phyloP scores from a whole-genome alignment of 2,888 invertebrate genomes.

The Blastobasis lacticolella region DNA sequence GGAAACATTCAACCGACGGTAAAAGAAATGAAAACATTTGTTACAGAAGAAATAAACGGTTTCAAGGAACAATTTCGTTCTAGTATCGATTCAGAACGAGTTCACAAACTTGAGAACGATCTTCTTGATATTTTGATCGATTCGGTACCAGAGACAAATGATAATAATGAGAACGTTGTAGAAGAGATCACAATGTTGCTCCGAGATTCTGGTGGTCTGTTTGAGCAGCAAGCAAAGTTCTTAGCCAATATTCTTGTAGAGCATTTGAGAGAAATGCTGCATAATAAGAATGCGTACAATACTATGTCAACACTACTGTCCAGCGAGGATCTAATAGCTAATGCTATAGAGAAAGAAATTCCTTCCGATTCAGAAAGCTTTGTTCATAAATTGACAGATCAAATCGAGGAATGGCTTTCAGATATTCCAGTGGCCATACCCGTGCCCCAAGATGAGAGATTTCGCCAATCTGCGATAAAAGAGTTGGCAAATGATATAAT shows the following conservation, averaged over 20 bases:
- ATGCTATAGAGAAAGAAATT: conserved; percentile 16
- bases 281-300: neutral
- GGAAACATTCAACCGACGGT: conserved; percentile 23
- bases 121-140: conserved; percentile 28
- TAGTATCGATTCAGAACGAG: conserved; percentile 14
- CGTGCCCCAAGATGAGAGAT: conserved; percentile 18
- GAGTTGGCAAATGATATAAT: conserved; percentile 48
- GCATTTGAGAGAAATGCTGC: conserved; percentile 15
- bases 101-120: conserved; percentile 31
- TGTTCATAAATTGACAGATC: conserved; percentile 25
- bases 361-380: conserved; percentile 24
- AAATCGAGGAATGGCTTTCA: conserved; percentile 45
- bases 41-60: conserved; percentile 23
- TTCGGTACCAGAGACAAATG: conserved; percentile 14
- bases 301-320: neutral
- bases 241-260: conserved; percentile 25
- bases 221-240: conserved; percentile 23
- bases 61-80: conserved; percentile 22
- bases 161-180: conserved; percentile 20
- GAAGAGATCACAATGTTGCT: conserved; percentile 28
- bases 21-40: conserved; percentile 26
- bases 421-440: conserved; percentile 21
- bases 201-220: conserved; percentile 22
- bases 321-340: too few species aligned
- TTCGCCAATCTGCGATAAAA: conserved; percentile 29